These are phyloP conservation scores for Danaus plexippus DNA, from an alignment of 1,140 invertebrate genomes.

Conservation along the genomic window DNA sequence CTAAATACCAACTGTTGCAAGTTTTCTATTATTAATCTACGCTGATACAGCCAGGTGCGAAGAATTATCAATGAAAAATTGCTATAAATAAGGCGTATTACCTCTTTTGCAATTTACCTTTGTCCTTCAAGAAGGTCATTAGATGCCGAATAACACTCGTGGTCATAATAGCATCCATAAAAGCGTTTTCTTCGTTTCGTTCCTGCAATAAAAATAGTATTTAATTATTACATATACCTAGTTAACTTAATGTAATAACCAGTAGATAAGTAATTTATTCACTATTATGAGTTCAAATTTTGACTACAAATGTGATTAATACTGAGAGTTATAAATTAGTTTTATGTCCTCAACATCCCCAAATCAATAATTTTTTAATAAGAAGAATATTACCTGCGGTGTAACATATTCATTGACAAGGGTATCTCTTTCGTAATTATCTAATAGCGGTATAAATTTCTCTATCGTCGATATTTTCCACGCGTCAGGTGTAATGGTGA, in stretches of 20 bases:
- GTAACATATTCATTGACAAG: conserved; percentile 85
- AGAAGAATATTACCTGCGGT: conserved; percentile 72
- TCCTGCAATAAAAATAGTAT: conserved; percentile 65
- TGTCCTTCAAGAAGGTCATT: conserved; percentile 79
- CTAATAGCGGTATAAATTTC: conserved; percentile 77
- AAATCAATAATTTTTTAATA: background rate
- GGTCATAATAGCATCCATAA: conserved; percentile 81
- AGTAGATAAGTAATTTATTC: too few relatives aligned
- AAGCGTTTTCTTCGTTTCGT: conserved; percentile 80
- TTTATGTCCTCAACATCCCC: background rate
- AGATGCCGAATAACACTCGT: conserved; percentile 83
- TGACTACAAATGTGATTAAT: too few relatives aligned
- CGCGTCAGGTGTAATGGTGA: conserved; percentile 73
- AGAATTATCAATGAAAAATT: background rate
- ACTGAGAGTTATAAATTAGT: conserved; percentile 1
- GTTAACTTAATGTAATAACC: background rate
- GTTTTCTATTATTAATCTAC: too few relatives aligned
- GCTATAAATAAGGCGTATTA: conserved; percentile 3
- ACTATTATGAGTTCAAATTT: background rate
- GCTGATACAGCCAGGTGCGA: too few relatives aligned
- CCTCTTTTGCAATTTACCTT: conserved; percentile 64
- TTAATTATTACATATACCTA: background rate
- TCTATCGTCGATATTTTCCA: conserved; percentile 78
- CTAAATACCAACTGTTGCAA: too few relatives aligned
- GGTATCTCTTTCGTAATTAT: conserved; percentile 84